Base-by-base conservation (phyloP, 2,888 invertebrate genomes). In the Oscheius myriophilus region DNA sequence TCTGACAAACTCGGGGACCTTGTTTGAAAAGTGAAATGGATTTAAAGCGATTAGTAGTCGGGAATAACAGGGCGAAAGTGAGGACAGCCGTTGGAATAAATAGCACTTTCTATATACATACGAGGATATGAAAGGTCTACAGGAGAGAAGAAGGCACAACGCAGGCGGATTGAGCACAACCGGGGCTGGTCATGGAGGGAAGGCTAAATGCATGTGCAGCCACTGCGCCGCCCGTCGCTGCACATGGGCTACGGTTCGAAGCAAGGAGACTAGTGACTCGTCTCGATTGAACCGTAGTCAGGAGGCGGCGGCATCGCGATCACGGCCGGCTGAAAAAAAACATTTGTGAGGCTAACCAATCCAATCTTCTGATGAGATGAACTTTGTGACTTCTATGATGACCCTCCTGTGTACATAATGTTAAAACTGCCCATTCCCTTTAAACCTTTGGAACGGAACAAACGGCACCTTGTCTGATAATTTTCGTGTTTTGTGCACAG, bases 301-400 rank as follows among this genome's bases (percentile, higher is more conserved):
- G 74, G 65, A 9, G 76, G 74, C n/a, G 76, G 73, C 14, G 71
- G 70, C 74, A 77, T 76, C 12, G 73, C 77, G 45, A 77, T 77
- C 25, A 77, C 71, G 33, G 69, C 68, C 21, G 74, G 76, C 68
- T 68, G 39, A 63, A 68, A 53, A 7, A 2, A n/a, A 1, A n/a
- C 26, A 2, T 26, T 23, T 18, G n/a, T n/a, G n/a, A n/a, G n/a
- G n/a, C n/a, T n/a, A n/a, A n/a, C n/a, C n/a, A n/a, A n/a, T n/a
- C n/a, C n/a, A n/a, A n/a, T n/a, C n/a, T n/a, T n/a, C n/a, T n/a
- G n/a, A n/a, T n/a, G n/a, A n/a, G n/a, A n/a, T n/a, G n/a, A n/a
- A n/a, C n/a, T n/a, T n/a, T n/a, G n/a, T n/a, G n/a, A n/a, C n/a
- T n/a, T n/a, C n/a, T n/a, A n/a, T n/a, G n/a, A n/a, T n/a, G n/a